Conservation (phyloP, 2,113 vertebrate species). For the Sprattus sprattus region DNA sequence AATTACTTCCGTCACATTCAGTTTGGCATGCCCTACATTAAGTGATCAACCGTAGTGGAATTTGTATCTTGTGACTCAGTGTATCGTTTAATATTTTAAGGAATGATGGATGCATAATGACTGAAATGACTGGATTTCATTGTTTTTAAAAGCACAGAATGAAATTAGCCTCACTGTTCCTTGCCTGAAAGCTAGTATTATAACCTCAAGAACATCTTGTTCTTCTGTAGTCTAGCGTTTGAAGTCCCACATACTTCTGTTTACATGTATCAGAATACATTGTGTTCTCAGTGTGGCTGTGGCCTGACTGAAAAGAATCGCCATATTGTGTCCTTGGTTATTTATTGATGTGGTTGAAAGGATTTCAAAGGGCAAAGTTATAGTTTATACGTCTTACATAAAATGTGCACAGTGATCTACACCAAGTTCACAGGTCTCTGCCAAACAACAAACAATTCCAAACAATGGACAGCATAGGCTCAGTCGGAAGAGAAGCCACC, state of each 20-base stretch:
- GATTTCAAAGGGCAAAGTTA: too few species aligned
- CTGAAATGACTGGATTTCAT: too few species aligned
- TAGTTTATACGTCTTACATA: too few species aligned
- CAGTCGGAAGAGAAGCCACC: too few species aligned
- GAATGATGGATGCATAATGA: not conserved
- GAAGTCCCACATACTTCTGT: not conserved
- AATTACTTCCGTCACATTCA: conserved; percentile 42
- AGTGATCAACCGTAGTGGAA: not conserved
- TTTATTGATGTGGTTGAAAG: too few species aligned
- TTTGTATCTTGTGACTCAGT: not conserved
- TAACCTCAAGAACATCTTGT: not conserved
- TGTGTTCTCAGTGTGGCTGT: not conserved
- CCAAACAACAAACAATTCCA: too few species aligned
- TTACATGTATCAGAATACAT: too few species aligned
- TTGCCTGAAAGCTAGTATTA: not conserved
- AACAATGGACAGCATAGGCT: too few species aligned
- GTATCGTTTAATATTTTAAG: not conserved
- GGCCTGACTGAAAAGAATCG: not conserved
- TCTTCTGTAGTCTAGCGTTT: not conserved
- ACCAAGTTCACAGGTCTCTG: too few species aligned
- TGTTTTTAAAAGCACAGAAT: too few species aligned
- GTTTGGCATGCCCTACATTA: not conserved
- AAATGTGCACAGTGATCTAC: too few species aligned
- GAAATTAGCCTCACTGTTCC: not conserved
- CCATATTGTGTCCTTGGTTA: too few species aligned